Percentiles rank a stretch among this genome's conserved stretches.
Evolutionary conservation across 2,888 invertebrate genomes (phyloP).

Genomic region (Oxytorus armatus): DNA sequence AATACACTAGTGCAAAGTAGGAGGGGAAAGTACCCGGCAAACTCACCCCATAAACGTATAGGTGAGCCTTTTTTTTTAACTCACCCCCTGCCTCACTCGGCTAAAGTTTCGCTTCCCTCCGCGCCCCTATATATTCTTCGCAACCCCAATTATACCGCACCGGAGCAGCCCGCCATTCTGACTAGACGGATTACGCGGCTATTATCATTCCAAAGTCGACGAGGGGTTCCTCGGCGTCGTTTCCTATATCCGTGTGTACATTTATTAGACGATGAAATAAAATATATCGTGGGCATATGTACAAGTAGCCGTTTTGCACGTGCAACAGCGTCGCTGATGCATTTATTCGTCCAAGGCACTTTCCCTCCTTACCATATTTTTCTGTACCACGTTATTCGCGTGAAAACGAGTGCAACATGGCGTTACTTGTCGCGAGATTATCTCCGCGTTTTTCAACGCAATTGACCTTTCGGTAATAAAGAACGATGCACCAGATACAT

Average conservation of each 20-base stretch:
- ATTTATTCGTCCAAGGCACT: slow-evolving; percentile 16
- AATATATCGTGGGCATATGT: slow-evolving; percentile 58
- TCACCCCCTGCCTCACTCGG: slow-evolving; percentile 25
- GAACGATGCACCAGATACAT: slow-evolving; percentile 2
- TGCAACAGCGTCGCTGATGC: slow-evolving; percentile 16
- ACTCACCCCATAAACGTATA: slow-evolving; percentile 25
- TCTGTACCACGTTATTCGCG: neutral
- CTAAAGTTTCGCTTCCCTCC: slow-evolving; percentile 54
- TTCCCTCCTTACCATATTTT: slow-evolving; percentile 49
- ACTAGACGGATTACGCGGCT: slow-evolving; percentile 82
- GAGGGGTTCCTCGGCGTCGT: slow-evolving; percentile 73
- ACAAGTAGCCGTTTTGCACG: slow-evolving; percentile 41
- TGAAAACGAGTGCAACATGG: slow-evolving; percentile 6
- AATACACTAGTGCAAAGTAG: slow-evolving; percentile 62
- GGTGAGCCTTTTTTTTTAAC: slow-evolving; percentile 58
- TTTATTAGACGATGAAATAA: slow-evolving; percentile 32
- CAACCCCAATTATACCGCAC: slow-evolving; percentile 79
- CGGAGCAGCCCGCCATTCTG: slow-evolving; percentile 71
- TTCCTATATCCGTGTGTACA: slow-evolving; percentile 32
- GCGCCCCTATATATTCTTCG: slow-evolving; percentile 60
- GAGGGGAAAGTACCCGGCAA: slow-evolving; percentile 44
- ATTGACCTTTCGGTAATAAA: neutral
- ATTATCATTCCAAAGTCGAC: slow-evolving; percentile 81
- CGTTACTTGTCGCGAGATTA: neutral
- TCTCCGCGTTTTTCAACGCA: neutral